Conservation (phyloP, 2,113 vertebrate genomes). For the Oryzias melastigma region DNA sequence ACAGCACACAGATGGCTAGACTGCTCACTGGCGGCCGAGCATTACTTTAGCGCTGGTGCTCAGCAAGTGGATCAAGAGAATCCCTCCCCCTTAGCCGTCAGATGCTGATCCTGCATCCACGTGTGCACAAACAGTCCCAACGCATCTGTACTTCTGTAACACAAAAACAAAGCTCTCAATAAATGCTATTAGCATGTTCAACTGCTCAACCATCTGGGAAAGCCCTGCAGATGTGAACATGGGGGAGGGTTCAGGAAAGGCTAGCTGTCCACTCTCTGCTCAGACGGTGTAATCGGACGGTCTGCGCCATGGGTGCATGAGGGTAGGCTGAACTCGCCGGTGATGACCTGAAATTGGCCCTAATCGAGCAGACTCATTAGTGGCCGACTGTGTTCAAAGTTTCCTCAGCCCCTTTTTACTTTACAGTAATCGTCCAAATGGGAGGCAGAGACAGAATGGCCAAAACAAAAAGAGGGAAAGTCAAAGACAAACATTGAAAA, state of each 20-base stretch:
- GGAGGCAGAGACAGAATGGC: constrained; percentile 37
- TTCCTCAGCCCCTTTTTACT: constrained; percentile 53
- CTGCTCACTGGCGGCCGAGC: constrained; percentile 43
- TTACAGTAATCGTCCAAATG: constrained; percentile 70
- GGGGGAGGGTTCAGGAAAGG: constrained; percentile 58
- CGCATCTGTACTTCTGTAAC: constrained; percentile 12
- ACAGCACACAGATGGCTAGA: constrained; percentile 55
- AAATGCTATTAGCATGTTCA: constrained; percentile 27
- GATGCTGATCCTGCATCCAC: constrained; percentile 13
- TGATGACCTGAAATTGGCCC: constrained; percentile 75
- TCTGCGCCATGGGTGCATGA: constrained; percentile 60
- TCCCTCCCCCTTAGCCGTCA: constrained; percentile 31
- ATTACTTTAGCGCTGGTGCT: constrained; percentile 49
- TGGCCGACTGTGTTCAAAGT: constrained; percentile 65
- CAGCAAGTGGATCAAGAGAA: constrained; percentile 51
- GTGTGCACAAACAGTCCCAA: constrained; percentile 2
- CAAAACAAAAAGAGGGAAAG: constrained; percentile 11
- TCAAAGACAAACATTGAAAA: constrained; percentile 45
- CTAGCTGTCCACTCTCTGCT: constrained; percentile 54
- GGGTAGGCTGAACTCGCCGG: constrained; percentile 57
- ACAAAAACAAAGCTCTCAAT: constrained; percentile 3
- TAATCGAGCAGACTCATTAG: constrained; percentile 75
- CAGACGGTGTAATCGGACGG: constrained; percentile 49
- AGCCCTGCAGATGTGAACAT: constrained; percentile 60
- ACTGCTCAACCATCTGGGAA: constrained; percentile 48